phyloP scores from a whole-genome alignment of 2,888 invertebrate genomes.

The Drosophila affinis region DNA sequence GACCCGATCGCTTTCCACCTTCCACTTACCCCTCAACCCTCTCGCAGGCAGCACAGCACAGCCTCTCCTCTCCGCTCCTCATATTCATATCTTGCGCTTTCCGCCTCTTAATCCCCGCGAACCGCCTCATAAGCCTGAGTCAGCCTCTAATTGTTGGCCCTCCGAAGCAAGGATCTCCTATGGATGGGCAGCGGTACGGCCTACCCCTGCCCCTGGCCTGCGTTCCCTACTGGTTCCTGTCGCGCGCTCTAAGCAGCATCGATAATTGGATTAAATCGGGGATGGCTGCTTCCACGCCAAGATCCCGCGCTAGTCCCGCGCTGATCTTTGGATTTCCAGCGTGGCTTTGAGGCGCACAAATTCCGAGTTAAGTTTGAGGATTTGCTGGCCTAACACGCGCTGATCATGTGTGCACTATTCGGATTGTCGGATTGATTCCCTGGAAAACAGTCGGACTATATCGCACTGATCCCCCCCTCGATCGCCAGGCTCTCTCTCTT shows the following conservation, averaged over 20 bases:
- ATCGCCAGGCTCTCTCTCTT: slow-evolving; percentile 8
- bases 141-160: slow-evolving; percentile 64
- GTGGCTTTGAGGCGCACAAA: slow-evolving; percentile 61
- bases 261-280: slow-evolving; percentile 77
- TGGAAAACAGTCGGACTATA: slow-evolving; percentile 24
- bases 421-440: slow-evolving; percentile 35
- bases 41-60: slow-evolving; percentile 2
- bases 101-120: slow-evolving; percentile 47
- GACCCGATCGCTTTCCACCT: slow-evolving; percentile 21
- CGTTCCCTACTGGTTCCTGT: slow-evolving; percentile 8
- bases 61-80: background rate
- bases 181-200: background rate
- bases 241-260: slow-evolving; percentile 47
- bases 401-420: slow-evolving; percentile 53
- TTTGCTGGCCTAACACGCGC: slow-evolving; percentile 65
- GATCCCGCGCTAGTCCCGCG: slow-evolving; percentile 55
- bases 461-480: slow-evolving; percentile 31
- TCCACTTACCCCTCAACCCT: slow-evolving; percentile 45
- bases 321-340: slow-evolving; percentile 66
- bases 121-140: slow-evolving; percentile 63
- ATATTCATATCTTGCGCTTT: slow-evolving; percentile 5
- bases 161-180: slow-evolving; percentile 45
- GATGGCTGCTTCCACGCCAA: slow-evolving; percentile 20
- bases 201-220: background rate
- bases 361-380: slow-evolving; percentile 73